Conservation (phyloP, 1,140 invertebrate genomes). For the Nautilus pompilius region DNA sequence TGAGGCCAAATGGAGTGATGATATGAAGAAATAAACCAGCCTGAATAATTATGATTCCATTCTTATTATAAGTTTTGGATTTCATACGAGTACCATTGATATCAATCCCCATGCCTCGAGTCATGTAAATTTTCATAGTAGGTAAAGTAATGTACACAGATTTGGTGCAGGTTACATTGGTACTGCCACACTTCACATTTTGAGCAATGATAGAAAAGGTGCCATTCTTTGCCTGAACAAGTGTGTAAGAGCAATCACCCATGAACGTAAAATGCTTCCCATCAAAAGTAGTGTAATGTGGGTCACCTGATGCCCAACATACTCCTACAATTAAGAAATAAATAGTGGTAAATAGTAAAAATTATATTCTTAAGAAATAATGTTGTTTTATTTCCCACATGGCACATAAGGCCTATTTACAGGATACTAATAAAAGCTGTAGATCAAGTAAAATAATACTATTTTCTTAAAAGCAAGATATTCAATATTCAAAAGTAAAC, state of each 20-base stretch:
- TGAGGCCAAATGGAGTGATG: conserved; percentile 73
- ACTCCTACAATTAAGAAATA: no score
- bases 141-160: conserved; percentile 65
- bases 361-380: no score
- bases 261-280: conserved; percentile 79
- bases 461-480: no score
- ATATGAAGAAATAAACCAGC: conserved; percentile 75
- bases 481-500: no score
- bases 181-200: conserved; percentile 80
- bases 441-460: no score
- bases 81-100: neutral
- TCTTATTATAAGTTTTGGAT: neutral
- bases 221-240: conserved; percentile 53
- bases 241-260: conserved; percentile 75
- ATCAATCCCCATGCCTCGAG: conserved; percentile 64
- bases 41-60: conserved; percentile 47
- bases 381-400: no score
- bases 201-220: conserved; percentile 64
- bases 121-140: conserved; percentile 64
- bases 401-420: no score
- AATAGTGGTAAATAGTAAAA: no score
- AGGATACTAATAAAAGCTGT: no score
- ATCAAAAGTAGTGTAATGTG: conserved; percentile 86
- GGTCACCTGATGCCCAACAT: conserved; percentile 75
- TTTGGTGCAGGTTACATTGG: conserved; percentile 83